Evolutionary conservation across 1,140 invertebrate species (phyloP).

Genomic region (Piezodorus guildinii): DNA sequence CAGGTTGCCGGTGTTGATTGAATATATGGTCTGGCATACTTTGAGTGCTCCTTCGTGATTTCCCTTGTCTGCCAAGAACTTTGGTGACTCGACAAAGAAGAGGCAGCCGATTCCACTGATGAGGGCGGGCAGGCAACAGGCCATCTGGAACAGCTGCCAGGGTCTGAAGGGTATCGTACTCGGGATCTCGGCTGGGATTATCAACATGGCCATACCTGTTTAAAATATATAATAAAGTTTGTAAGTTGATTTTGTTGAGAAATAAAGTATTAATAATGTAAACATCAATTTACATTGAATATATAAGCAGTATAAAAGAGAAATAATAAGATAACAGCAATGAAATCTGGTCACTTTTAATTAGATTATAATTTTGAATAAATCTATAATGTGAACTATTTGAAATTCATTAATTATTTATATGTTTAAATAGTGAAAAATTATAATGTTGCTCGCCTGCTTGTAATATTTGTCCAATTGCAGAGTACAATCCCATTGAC

Average conservation of each 20-base stretch:
- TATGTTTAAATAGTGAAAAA: too few relatives aligned
- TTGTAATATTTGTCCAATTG: conserved; percentile 32
- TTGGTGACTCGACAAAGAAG: conserved; percentile 80
- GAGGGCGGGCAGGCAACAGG: conserved; percentile 75
- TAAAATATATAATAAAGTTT: not conserved
- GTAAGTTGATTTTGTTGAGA: too few relatives aligned
- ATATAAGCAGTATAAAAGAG: too few relatives aligned
- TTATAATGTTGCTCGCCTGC: conserved; percentile 32
- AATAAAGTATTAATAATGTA: too few relatives aligned
- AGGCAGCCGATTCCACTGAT: conserved; percentile 66
- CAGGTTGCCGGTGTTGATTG: conserved; percentile 55
- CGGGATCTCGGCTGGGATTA: not conserved
- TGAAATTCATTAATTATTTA: too few relatives aligned
- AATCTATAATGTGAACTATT: too few relatives aligned
- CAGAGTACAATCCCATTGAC: conserved; percentile 42
- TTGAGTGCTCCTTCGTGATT: conserved; percentile 62
- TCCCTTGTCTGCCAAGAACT: conserved; percentile 67
- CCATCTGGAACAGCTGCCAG: conserved; percentile 79
- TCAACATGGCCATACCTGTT: not conserved
- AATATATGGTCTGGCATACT: conserved; percentile 66
- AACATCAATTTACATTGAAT: too few relatives aligned
- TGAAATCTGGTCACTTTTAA: too few relatives aligned
- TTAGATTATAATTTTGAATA: too few relatives aligned
- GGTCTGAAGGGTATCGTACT: conserved; percentile 30
- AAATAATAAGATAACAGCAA: too few relatives aligned